Evolutionary conservation across 2,888 invertebrate genomes (phyloP), one percentile per base, ranked within the genome.

Genomic region (Lamellibrachia satsuma): DNA sequence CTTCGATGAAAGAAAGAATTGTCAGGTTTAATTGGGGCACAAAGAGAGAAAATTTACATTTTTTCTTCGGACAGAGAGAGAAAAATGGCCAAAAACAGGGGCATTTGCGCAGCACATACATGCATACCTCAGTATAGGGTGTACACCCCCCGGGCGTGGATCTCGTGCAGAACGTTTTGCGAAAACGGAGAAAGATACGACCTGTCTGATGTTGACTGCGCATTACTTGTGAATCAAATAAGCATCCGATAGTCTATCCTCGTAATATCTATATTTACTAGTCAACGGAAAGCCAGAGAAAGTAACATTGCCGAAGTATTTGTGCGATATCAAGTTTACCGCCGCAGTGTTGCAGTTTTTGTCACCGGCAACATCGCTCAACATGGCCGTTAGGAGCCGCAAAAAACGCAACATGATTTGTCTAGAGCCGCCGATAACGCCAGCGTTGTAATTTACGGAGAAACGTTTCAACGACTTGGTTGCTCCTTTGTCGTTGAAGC

Each of bases 291-390:
- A 91, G 9, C 91, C 91, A 27, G 15, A 11, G 55, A 52, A 91
- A 4, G 57, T 39, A 11, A 55, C 55, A n/a, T 91, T 52, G n/a
- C 0, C 52, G 91, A 91, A 91, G 91, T 91, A 91, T 22, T 91
- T 91, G 91, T 91, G 91, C n/a, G 91, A 52, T 11, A 91, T 55
- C 22, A 52, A 52, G 91, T 91, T 91, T 15, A 91, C 91, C 55
- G 91, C 52, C 11, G 52, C 91, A 55, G 57, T 91, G 55, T 91
- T 91, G 22, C 91, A 91, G n/a, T 91, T 39, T 39, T 39, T 91
- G 57, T n/a, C 27, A 7, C 91, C 91, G n/a, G 55, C 91, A n/a
- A 52, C 22, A 6, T 52, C 91, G 55, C 57, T 52, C 91, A 91
- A 55, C 52, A 52, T 52, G 57, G 91, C 91, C 9, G 91, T 91